A percentile compares a stretch with the other conserved stretches of the same genome.
These are phyloP conservation scores for Aegithalos caudatus DNA, from an alignment of 2,113 vertebrate species.

Conservation along the genomic window DNA sequence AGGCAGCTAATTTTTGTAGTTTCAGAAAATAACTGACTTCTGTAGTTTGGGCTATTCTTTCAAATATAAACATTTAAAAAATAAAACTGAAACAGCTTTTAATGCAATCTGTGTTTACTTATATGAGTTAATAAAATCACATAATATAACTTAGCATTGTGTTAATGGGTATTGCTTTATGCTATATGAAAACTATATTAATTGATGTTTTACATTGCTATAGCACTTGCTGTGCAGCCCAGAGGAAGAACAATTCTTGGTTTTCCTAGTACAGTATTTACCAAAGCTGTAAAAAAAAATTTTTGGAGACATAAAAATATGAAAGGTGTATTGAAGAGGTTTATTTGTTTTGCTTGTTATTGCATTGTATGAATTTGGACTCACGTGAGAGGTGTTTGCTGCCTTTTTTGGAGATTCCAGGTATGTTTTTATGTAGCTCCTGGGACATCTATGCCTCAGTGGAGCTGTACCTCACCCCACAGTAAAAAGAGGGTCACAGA, in stretches of 20 bases:
- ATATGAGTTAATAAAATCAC: slow-evolving; percentile 69
- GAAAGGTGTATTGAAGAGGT: background rate
- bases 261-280: background rate
- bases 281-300: background rate
- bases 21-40: slow-evolving; percentile 58
- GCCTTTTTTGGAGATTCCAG: background rate
- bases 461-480: background rate
- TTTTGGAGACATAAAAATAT: background rate
- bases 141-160: slow-evolving; percentile 69
- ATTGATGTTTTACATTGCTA: slow-evolving; percentile 51
- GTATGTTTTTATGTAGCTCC: background rate
- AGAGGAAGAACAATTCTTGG: background rate
- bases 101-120: slow-evolving; percentile 78
- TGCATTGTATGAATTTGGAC: background rate
- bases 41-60: slow-evolving; percentile 59
- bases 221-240: slow-evolving; percentile 31
- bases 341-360: background rate
- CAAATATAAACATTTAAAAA: slow-evolving; percentile 64
- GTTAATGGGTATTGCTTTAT: slow-evolving; percentile 67
- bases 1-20: slow-evolving; percentile 66
- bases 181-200: slow-evolving; percentile 40
- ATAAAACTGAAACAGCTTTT: slow-evolving; percentile 71
- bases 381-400: background rate
- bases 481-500: background rate
- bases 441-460: background rate